These are phyloP conservation scores for Cichlasoma orientale DNA, from an alignment of 2,797 vertebrate species.

Conservation along the genomic window DNA sequence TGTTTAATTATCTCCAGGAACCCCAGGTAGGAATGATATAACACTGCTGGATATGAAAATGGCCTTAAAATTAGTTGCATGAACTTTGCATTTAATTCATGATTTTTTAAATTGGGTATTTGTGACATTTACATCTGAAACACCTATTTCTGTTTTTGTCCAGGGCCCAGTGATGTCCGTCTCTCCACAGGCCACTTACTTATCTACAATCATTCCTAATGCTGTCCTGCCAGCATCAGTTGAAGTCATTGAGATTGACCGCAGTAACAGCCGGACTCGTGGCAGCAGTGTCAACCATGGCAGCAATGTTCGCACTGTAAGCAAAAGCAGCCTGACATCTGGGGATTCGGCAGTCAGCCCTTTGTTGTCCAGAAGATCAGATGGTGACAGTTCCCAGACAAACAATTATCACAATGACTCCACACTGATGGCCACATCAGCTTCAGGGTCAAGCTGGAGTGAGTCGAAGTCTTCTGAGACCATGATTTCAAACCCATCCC, in stretches of 20 bases:
- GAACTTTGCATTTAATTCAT: neutral
- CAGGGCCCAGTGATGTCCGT: constrained; percentile 94
- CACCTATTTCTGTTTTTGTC: neutral
- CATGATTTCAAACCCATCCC: constrained; percentile 88
- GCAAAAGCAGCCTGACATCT: constrained; percentile 85
- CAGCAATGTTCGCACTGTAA: constrained; percentile 78
- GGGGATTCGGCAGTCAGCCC: constrained; percentile 83
- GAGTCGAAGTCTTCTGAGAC: constrained; percentile 92
- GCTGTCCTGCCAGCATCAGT: constrained; percentile 90
- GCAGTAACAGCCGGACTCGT: constrained; percentile 79
- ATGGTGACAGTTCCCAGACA: constrained; percentile 64
- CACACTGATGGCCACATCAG: constrained; percentile 42
- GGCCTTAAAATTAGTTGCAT: neutral
- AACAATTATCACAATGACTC: constrained; percentile 82
- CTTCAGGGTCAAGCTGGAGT: constrained; percentile 86
- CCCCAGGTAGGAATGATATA: constrained; percentile 62
- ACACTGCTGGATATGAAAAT: neutral
- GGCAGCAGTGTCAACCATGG: constrained; percentile 51
- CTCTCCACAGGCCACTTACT: constrained; percentile 95
- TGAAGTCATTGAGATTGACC: constrained; percentile 92
- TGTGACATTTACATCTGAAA: neutral
- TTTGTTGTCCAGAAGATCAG: constrained; percentile 83
- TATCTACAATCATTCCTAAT: constrained; percentile 98
- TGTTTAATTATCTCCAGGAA: constrained; percentile 77
- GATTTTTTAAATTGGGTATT: neutral